A percentile compares a stretch with the other conserved stretches of the same genome.
phyloP scores from a whole-genome alignment of 2,888 invertebrate species.

The Ariolimax columbianus region DNA sequence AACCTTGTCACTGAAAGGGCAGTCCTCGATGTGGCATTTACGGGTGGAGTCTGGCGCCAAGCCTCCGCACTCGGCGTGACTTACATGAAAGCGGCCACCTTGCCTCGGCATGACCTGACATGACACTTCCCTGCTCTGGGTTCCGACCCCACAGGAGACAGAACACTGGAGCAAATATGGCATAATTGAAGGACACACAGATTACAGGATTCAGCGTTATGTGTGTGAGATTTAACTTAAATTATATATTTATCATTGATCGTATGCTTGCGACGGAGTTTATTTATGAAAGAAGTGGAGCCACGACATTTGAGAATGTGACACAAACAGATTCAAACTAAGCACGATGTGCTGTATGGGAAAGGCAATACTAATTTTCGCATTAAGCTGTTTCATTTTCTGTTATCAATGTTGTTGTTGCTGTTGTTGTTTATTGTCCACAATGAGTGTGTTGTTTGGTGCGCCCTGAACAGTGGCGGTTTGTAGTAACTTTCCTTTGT shows the following conservation, averaged over 20 bases:
- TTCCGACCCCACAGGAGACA: slow-evolving; percentile 90
- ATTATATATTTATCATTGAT: neutral
- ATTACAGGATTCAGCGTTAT: neutral
- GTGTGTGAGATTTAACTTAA: neutral
- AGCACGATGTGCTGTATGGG: no score
- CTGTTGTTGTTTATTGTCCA: no score
- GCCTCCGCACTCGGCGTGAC: slow-evolving; percentile 62
- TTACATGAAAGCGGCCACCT: slow-evolving; percentile 61
- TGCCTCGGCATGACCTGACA: slow-evolving; percentile 81
- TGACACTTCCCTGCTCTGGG: slow-evolving; percentile 90
- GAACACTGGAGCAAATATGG: slow-evolving; percentile 85
- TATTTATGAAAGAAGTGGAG: no score
- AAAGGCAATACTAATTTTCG: no score
- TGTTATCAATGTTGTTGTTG: no score
- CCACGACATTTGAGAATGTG: no score
- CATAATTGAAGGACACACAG: neutral
- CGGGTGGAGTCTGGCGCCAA: slow-evolving; percentile 60
- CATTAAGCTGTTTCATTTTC: no score
- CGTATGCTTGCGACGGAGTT: no score
- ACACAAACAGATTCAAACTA: no score
- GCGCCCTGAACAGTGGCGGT: no score
- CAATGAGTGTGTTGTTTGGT: no score
- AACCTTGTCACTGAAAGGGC: slow-evolving; percentile 53
- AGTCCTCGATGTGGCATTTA: slow-evolving; percentile 63
- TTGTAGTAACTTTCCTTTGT: no score